Base-by-base conservation (phyloP, 2,797 vertebrate genomes). In the Peromyscus melanophrys region DNA sequence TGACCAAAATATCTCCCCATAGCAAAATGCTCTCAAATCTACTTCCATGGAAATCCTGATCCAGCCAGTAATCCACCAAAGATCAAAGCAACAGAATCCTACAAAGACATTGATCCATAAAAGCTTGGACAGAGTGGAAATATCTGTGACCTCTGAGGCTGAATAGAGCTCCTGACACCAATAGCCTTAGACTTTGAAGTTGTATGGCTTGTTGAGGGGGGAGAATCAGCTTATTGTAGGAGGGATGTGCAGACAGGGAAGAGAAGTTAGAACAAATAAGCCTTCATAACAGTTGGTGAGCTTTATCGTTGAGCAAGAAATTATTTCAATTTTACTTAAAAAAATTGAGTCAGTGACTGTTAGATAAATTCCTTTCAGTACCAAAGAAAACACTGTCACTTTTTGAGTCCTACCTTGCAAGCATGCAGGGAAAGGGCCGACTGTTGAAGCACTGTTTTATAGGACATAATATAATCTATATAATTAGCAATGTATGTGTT, bases 31-130 rank as follows among this genome's bases (percentile, higher is more conserved):
- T 94, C 73, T 92, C 81, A 96, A 75, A 86, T 94, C 63, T 76
- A 55, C 89, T 85, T 95, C 87, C 73, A 25, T 76, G 81, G n/a
- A 96, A 97, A 96, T 96, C 55, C 87, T 81, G 31, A 96, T 86
- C 65, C 29, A 3, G 27, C n/a, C 63, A 67, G 91, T 95, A 97
- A 97, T 94, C 91, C 81, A 84, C 55, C 87, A 43, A 96, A 97
- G 89, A 97, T 97, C 93, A 97, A 94, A 97, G 92, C 88, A 88
- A 93, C 55, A 82, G 83, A 95, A 92, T 94, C 73, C 77, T 91
- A 78, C 82, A 96, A 93, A 95, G 78, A 88, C 85, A 59, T 43
- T 97, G 89, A 94, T 95, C 92, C 8, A 0, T 90, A 82, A 63
- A 84, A 91, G 73, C 73, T 85, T 90, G 92, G 40, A 67, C 57